Evolutionary conservation across 92 coral and sea anemone genomes (phyloP).

Genomic region (Palythoa grandis): DNA sequence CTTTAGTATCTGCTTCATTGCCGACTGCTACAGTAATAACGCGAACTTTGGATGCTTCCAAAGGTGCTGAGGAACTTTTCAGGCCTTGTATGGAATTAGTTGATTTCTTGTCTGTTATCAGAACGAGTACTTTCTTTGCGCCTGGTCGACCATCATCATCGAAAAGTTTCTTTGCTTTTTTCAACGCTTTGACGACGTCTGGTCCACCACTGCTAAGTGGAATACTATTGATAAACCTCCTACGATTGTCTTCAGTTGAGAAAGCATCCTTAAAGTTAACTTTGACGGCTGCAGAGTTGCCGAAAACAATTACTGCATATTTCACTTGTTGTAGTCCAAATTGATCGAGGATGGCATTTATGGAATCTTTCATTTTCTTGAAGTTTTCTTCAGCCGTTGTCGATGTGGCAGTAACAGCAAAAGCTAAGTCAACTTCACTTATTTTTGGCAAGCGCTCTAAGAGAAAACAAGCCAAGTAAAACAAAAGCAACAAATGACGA

Average conservation of each 20-base stretch:
- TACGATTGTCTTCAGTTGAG: slow-evolving; percentile 51
- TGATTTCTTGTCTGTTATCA: slow-evolving; percentile 26
- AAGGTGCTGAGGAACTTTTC: slow-evolving; percentile 23
- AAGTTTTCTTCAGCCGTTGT: slow-evolving; percentile 35
- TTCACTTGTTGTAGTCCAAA: slow-evolving; percentile 42
- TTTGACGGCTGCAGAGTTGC: slow-evolving; percentile 59
- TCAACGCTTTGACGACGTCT: slow-evolving; percentile 25
- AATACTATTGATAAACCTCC: slow-evolving; percentile 11
- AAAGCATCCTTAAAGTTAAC: slow-evolving; percentile 68
- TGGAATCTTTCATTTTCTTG: slow-evolving; percentile 47
- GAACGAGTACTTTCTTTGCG: slow-evolving; percentile 18
- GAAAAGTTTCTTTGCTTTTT: slow-evolving; percentile 24
- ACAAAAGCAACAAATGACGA: no score
- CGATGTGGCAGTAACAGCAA: slow-evolving; percentile 59
- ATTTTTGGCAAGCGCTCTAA: slow-evolving; percentile 28
- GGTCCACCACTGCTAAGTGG: slow-evolving; percentile 37
- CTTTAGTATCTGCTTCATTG: slow-evolving; percentile 6
- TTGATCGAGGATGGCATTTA: slow-evolving; percentile 46
- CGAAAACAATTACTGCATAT: slow-evolving; percentile 80
- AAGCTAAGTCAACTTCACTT: slow-evolving; percentile 44
- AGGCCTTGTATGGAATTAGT: slow-evolving; percentile 25
- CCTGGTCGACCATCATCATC: slow-evolving; percentile 9
- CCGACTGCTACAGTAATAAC: slow-evolving; percentile 31
- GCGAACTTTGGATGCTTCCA: slow-evolving; percentile 15
- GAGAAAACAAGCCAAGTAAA: background rate